Percentiles rank a stretch among this genome's conserved stretches.
Conservation (phyloP, 2,113 vertebrate genomes). For the Chrysemys picta region DNA sequence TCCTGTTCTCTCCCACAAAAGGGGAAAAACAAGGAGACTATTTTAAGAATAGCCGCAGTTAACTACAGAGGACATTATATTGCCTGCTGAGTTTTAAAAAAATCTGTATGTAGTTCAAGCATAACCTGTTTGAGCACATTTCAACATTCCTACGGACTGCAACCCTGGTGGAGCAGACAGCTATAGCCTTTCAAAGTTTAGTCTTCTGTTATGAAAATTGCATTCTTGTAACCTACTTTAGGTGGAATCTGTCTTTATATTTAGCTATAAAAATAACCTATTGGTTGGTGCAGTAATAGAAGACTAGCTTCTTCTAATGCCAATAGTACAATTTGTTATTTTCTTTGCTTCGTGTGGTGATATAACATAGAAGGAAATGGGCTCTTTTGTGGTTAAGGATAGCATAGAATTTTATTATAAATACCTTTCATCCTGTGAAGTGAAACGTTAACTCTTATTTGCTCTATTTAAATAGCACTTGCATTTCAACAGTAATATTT, state of each 20-base stretch:
- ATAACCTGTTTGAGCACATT: not conserved
- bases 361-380: not conserved
- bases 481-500: not conserved
- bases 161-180: not conserved
- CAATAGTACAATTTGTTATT: not conserved
- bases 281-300: not conserved
- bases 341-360: not conserved
- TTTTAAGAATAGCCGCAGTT: slow-evolving; percentile 41
- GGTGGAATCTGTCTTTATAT: not conserved
- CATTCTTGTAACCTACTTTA: not conserved
- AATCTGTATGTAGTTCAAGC: slow-evolving; percentile 35
- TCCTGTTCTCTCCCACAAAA: slow-evolving; percentile 23
- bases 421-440: not conserved
- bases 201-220: slow-evolving; percentile 11
- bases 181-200: not conserved
- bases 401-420: slow-evolving; percentile 14
- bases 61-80: slow-evolving; percentile 52
- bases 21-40: slow-evolving; percentile 9
- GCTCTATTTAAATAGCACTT: not conserved
- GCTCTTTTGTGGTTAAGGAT: not conserved
- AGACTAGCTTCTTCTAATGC: not conserved
- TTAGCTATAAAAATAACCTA: slow-evolving; percentile 14
- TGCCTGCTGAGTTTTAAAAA: slow-evolving; percentile 41
- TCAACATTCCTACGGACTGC: not conserved
- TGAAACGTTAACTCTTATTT: slow-evolving; percentile 2